Evolutionary conservation across 1,140 invertebrate genomes (phyloP), one percentile per base, ranked within the genome.

Genomic region (Hylaeus volcanicus): DNA sequence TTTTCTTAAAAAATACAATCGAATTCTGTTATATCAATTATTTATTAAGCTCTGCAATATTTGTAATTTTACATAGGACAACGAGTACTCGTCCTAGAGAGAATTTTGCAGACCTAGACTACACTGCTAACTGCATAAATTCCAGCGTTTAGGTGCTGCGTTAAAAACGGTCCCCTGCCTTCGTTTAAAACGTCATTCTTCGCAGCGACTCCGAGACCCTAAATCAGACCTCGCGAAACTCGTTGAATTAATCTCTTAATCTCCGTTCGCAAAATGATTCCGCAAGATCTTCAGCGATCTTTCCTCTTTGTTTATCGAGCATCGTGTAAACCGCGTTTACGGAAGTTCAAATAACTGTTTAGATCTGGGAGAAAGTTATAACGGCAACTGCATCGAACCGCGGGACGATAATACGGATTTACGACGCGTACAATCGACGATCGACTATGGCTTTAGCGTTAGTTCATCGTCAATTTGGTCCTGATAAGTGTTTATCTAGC

Each of bases 401-500:
- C 69, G 43, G 26, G 48, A 63, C 58, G 68, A 79, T 86, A 86
- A 83, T 79, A 15, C 39, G 58, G 45, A 82, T 86, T 82, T 79
- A 74, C 70, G 45, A 65, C 53, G 37, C 66, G 41, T 48, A 6
- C 43, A 39, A 37, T n/a, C 37, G 45, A 26, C 9, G 12, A 55
- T 79, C 64, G 48, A n/a, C 26, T n/a, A 39, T 39, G 12, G 51
- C 69, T 74, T 75, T 71, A 53, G 64, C 69, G 79, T 75, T 71
- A 53, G 64, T 74, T 85, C 43, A 43, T 68, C 60, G 63, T 73
- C 79, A 69, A 39, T 68, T 79, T 48, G n/a, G 71, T n/a, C 3
- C 12, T 11, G 65, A 65, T 78, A 66, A 68, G 39, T 84, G 70
- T 78, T 86, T 86, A 70, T 26, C 37, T n/a, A 74, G 12, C 6